phyloP scores from a whole-genome alignment of 2,888 invertebrate genomes.

The Drosophila kuntzei region DNA sequence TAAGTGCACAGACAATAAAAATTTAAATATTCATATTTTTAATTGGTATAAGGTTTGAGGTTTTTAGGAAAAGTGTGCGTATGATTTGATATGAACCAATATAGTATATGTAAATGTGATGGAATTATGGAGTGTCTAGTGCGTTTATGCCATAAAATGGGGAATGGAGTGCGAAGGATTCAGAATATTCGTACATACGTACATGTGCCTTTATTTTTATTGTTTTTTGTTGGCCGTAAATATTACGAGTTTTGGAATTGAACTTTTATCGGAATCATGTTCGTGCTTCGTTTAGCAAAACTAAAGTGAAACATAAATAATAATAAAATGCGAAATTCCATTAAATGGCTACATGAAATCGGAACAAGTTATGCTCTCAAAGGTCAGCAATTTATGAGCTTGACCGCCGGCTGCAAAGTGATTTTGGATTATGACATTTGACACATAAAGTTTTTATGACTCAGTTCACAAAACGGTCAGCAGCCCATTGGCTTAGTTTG shows the following conservation, averaged over 20 bases:
- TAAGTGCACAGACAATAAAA: conserved; percentile 53
- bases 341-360: conserved; percentile 35
- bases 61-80: conserved; percentile 1
- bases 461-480: conserved; percentile 16
- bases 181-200: conserved; percentile 34
- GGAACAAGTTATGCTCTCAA: conserved; percentile 15
- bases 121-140: conserved; percentile 47
- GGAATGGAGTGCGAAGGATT: conserved; percentile 60
- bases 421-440: conserved; percentile 73
- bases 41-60: conserved; percentile 25
- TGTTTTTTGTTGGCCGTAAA: conserved; percentile 15
- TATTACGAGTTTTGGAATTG: conserved; percentile 35
- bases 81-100: conserved; percentile 47
- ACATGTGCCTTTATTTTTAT: conserved; percentile 25
- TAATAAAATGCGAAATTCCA: conserved; percentile 47
- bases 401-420: conserved; percentile 57
- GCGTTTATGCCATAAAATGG: conserved; percentile 28
- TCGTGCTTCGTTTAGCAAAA: conserved; percentile 61
- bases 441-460: conserved; percentile 64
- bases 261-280: conserved; percentile 46
- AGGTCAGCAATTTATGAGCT: conserved; percentile 52
- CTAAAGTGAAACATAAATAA: conserved; percentile 58
- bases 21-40: conserved; percentile 66
- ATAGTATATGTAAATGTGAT: conserved; percentile 11
- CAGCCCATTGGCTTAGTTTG: conserved; percentile 43